Percentiles rank a stretch among this genome's conserved stretches.
Conservation (phyloP, 64 coral and sea anemone genomes). For the Anthopleura sola region DNA sequence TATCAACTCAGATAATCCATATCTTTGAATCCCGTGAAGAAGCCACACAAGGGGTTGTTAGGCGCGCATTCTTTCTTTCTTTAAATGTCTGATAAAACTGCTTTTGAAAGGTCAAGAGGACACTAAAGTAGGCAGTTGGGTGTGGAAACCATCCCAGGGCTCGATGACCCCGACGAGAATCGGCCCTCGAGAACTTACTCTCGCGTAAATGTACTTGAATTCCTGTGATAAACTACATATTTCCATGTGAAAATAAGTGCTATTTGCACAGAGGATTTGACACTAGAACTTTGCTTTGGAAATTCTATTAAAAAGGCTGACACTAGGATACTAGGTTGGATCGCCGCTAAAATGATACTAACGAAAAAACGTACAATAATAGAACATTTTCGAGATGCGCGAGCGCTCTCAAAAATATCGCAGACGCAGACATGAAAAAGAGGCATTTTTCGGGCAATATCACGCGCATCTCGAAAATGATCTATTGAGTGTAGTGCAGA, state of each 20-base stretch:
- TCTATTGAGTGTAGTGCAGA: conserved; percentile 6
- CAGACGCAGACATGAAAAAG: too few relatives aligned
- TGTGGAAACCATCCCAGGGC: not conserved
- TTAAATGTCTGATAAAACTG: not conserved
- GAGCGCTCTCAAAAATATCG: too few relatives aligned
- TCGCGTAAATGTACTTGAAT: not conserved
- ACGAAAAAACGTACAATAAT: not conserved
- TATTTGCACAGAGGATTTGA: too few relatives aligned
- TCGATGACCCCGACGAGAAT: not conserved
- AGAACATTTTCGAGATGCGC: too few relatives aligned
- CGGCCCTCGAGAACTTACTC: not conserved
- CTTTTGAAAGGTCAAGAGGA: not conserved
- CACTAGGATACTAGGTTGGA: too few relatives aligned
- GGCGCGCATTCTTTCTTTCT: not conserved
- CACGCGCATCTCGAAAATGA: too few relatives aligned
- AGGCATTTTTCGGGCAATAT: too few relatives aligned
- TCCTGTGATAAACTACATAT: not conserved
- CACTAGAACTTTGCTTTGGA: too few relatives aligned
- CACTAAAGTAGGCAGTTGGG: not conserved
- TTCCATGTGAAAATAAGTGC: too few relatives aligned
- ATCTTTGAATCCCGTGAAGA: not conserved
- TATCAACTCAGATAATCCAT: too few relatives aligned
- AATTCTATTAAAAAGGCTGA: too few relatives aligned
- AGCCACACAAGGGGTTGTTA: not conserved
- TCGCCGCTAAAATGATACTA: too few relatives aligned